phyloP scores from a whole-genome alignment of 1,140 invertebrate genomes.

The Oedothorax gibbosus region DNA sequence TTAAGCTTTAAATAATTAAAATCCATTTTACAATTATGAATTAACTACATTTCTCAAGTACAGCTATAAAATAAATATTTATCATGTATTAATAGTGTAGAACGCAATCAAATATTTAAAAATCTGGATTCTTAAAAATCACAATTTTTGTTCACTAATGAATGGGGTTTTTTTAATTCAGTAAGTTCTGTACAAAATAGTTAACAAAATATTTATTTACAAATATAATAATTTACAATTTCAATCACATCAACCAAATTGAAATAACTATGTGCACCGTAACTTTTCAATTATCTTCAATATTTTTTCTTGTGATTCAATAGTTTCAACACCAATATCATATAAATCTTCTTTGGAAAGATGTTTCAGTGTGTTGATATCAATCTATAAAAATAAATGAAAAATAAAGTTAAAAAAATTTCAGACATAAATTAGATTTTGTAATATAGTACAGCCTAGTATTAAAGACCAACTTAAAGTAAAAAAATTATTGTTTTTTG shows the following conservation, averaged over 20 bases:
- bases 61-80: too few relatives aligned
- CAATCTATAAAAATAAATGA: conserved; percentile 23
- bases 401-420: not conserved
- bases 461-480: not conserved
- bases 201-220: not conserved
- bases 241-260: not conserved
- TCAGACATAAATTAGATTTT: not conserved
- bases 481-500: not conserved
- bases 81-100: too few relatives aligned
- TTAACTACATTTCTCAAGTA: too few relatives aligned
- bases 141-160: too few relatives aligned
- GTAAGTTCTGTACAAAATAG: too few relatives aligned
- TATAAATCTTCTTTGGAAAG: conserved; percentile 43
- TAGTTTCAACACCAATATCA: conserved; percentile 40
- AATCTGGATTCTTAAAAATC: too few relatives aligned
- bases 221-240: not conserved
- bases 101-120: too few relatives aligned
- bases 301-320: conserved; percentile 29
- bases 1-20: too few relatives aligned
- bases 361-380: conserved; percentile 35
- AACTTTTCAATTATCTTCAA: conserved; percentile 17
- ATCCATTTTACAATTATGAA: too few relatives aligned
- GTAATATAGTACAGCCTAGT: not conserved
- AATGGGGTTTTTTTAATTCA: too few relatives aligned
- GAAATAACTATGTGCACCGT: not conserved